A percentile compares a stretch with the other conserved stretches of the same genome.
phyloP scores from a whole-genome alignment of 2,797 vertebrate genomes.

The Xenentodon cancila region DNA sequence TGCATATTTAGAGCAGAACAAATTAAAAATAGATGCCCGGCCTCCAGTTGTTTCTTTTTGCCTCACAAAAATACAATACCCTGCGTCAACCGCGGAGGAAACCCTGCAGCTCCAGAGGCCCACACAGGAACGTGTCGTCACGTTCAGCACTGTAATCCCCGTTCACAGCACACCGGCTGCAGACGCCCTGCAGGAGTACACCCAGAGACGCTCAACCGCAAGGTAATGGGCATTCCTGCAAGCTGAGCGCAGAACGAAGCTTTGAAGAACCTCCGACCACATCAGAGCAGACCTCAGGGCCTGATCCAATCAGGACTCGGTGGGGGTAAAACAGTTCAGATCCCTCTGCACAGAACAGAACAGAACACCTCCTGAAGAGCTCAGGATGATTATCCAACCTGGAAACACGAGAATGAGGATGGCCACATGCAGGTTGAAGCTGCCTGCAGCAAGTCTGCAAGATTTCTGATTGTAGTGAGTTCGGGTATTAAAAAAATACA shows the following conservation, averaged over 20 bases:
- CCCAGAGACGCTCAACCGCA: slow-evolving; percentile 15
- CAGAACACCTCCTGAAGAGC: too few species aligned
- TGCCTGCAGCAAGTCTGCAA: too few species aligned
- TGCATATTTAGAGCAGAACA: slow-evolving; percentile 41
- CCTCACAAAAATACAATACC: too few species aligned
- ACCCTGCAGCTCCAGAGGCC: slow-evolving; percentile 31
- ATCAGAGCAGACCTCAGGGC: slow-evolving; percentile 43
- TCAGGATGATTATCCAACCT: too few species aligned
- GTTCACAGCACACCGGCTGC: slow-evolving; percentile 22
- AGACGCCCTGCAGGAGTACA: slow-evolving; percentile 41
- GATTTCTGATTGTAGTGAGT: too few species aligned
- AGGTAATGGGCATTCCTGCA: slow-evolving; percentile 47
- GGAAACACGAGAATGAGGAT: too few species aligned
- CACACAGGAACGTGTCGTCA: slow-evolving; percentile 44
- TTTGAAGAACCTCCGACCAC: too few species aligned
- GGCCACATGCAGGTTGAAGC: too few species aligned
- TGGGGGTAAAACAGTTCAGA: slow-evolving; percentile 15
- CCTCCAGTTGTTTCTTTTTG: slow-evolving; percentile 9
- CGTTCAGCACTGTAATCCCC: not conserved
- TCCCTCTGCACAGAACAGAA: too few species aligned
- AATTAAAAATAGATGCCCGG: slow-evolving; percentile 47
- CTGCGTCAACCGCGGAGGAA: slow-evolving; percentile 35
- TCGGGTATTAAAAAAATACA: too few species aligned
- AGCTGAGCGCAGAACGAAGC: slow-evolving; percentile 57
- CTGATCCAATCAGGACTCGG: too few species aligned